These are phyloP conservation scores for Myoxocephalus aenaeus DNA, from an alignment of 2,797 vertebrate genomes.

Conservation along the genomic window DNA sequence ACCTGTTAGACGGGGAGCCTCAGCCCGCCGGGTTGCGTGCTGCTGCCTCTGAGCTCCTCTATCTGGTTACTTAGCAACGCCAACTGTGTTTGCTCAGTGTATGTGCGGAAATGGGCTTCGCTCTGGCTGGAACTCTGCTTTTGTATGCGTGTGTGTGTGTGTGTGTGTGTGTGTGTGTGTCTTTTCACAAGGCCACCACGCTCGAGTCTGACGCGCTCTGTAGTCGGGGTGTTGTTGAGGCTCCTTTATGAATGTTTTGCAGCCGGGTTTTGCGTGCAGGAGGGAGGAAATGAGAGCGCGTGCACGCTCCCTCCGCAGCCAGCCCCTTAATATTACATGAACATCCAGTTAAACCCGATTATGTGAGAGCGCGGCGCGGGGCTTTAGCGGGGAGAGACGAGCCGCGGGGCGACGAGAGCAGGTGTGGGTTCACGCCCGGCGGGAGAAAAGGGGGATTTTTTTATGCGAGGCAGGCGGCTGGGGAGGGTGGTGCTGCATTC, in stretches of 20 bases:
- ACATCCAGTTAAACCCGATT: slow-evolving; percentile 35
- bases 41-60: slow-evolving; percentile 79
- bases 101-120: slow-evolving; percentile 74
- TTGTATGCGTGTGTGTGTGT: slow-evolving; percentile 56
- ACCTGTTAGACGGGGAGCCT: slow-evolving; percentile 82
- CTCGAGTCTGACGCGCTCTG: slow-evolving; percentile 43
- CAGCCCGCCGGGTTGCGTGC: slow-evolving; percentile 72
- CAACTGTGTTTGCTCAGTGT: slow-evolving; percentile 81
- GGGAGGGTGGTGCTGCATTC: slow-evolving; percentile 69
- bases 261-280: slow-evolving; percentile 40
- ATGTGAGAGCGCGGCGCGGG: slow-evolving; percentile 24
- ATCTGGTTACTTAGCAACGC: slow-evolving; percentile 83
- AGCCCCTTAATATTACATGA: slow-evolving; percentile 51
- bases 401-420: neutral
- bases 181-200: slow-evolving; percentile 60
- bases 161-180: slow-evolving; percentile 43
- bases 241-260: slow-evolving; percentile 55
- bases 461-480: slow-evolving; percentile 35
- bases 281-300: slow-evolving; percentile 52
- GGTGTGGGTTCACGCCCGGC: slow-evolving; percentile 43
- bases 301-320: slow-evolving; percentile 34
- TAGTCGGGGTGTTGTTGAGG: neutral
- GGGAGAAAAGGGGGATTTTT: slow-evolving; percentile 40
- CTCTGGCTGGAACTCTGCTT: slow-evolving; percentile 71
- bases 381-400: neutral